Evolutionary conservation across 23 tunicate species (phyloP), one percentile per base, ranked within the genome.

Genomic region (Styela plicata): DNA sequence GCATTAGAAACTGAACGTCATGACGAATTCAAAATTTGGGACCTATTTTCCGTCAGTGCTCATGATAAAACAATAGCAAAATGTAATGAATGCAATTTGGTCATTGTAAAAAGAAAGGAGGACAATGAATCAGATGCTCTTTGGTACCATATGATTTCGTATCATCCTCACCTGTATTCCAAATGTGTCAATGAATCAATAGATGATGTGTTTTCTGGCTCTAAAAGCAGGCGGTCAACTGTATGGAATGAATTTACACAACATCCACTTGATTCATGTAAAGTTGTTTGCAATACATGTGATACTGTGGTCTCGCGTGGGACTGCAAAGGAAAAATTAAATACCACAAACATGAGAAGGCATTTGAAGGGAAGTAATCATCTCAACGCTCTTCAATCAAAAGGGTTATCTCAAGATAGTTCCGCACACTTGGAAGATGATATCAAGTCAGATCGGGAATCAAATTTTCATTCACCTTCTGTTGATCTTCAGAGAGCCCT

Each of bases 271-370:
- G 77, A 71, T 34, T 30, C 37, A 13, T 71, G 77, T 29, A 71
- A 71, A 71, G 77, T 71, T 17, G 29, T 71, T 21, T 71, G 77
- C 17, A 29, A 71, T 34, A 71, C 77, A 3, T 71, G 77, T 32
- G 77, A 71, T 71, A 71, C 77, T 26, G 36, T 71, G 13, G 77
- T 71, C 10, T 71, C 77, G 5, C 77, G 77, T 21, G 77, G 77
- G 7, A 71, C 77, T 3, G 23, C 34, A 5, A 30, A 71, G 29
- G 77, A 71, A 3, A 71, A 32, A 13, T 71, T 71, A 29, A 71
- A 71, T 17, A 71, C 77, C 5, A 71, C 77, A 16, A 71, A 71
- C 77, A 71, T 71, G 77, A 33, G 77, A 30, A 33, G 77, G 34
- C 77, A 71, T 30, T 34, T 71, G 23, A 71, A 28, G 17, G 37